A percentile compares a stretch with the other conserved stretches of the same genome.
phyloP scores from a whole-genome alignment of 2,797 vertebrate species.

The Cottoperca gobio region DNA sequence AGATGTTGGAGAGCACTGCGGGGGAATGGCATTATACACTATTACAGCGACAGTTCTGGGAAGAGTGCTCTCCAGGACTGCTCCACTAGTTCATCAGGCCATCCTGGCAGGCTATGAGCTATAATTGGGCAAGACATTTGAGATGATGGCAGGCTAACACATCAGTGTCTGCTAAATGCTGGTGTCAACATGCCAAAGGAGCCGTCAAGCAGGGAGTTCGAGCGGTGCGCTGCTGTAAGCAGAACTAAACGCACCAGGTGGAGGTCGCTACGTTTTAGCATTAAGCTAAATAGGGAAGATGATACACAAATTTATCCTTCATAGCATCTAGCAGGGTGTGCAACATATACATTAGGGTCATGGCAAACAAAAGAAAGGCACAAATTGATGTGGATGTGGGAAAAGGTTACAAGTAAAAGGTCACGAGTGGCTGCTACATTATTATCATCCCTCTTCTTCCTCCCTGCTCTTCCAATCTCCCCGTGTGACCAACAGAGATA shows the following conservation, averaged over 20 bases:
- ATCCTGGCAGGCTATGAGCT: constrained; percentile 58
- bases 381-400: constrained; percentile 18
- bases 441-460: constrained; percentile 5
- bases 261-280: background rate
- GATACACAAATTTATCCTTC: background rate
- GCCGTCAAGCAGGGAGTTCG: constrained; percentile 39
- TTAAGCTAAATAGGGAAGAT: background rate
- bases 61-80: constrained; percentile 43
- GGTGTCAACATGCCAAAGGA: constrained; percentile 68
- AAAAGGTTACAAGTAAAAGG: constrained; percentile 46
- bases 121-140: constrained; percentile 75
- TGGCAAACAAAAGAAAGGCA: background rate
- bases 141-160: constrained; percentile 64
- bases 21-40: constrained; percentile 59
- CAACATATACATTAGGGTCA: background rate
- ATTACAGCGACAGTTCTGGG: constrained; percentile 66
- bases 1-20: constrained; percentile 43
- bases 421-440: constrained; percentile 10
- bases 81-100: constrained; percentile 69
- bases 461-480: background rate
- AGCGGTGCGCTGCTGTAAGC: constrained; percentile 18
- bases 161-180: constrained; percentile 66
- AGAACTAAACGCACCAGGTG: background rate
- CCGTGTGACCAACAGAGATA: background rate
- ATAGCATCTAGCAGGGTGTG: background rate